Base-by-base conservation (phyloP, 2,113 vertebrate genomes). In the Anolis sagrei region DNA sequence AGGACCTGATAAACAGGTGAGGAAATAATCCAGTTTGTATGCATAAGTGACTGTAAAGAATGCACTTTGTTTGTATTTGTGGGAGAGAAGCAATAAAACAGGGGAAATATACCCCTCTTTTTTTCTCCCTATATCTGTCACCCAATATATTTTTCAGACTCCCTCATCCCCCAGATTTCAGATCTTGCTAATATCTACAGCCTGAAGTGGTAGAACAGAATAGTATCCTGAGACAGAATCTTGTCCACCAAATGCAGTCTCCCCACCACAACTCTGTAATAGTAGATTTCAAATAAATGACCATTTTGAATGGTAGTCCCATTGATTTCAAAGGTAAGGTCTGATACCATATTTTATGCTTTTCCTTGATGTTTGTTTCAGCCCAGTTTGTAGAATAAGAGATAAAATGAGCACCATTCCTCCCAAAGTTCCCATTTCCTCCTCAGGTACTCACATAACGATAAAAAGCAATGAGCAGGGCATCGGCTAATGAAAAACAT, bases 21-120 rank as follows among this genome's bases (percentile, higher is more conserved):
- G 70, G 34, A 88, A 90, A 84, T 88, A 51, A n/a, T 91, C 94
- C 85, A 4, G 21, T 87, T 92, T 72, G 89, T 90, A 85, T 92
- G 76, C 74, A 91, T 94, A 90, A 91, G 92, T 75, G 66, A 83
- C 78, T 66, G 0, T 16, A 76, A 79, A 83, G 0, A 0, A 0
- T 7, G 21, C 23, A 61, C 62, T 51, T 86, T n/a, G 1, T 82
- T 34, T 88, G 19, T 80, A 32, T 74, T 89, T 94, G 69, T 87
- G 78, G 80, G 89, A 79, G 18, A 89, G 77, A 78, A 82, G 77
- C 84, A 72, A 90, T 83, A 84, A 87, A 44, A 76, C 83, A 25
- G 18, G 68, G 18, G 23, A 14, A 36, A 36, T n/a, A 48, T 62
- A 23, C 61, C 18, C 1, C 11, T 44, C 88, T 11, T 39, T 79